Evolutionary conservation across 2,888 invertebrate species (phyloP).

Genomic region (Boloria selene): DNA sequence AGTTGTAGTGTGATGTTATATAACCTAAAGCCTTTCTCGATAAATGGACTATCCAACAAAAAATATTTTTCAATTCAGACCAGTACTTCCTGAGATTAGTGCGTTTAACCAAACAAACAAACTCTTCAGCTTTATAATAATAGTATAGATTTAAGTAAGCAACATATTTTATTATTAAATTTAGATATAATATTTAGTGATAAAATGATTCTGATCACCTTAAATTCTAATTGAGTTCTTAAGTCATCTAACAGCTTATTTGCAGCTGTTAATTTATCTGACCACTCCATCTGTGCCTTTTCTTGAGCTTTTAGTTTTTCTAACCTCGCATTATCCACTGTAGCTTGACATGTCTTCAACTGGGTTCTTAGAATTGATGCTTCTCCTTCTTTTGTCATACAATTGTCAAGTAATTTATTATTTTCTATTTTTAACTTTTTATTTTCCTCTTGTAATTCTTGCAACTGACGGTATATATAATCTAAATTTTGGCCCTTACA

Average conservation of each 20-base stretch:
- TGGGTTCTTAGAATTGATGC: slow-evolving; percentile 80
- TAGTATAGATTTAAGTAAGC: too few relatives aligned
- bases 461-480: slow-evolving; percentile 60
- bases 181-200: too few relatives aligned
- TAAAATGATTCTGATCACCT: slow-evolving; percentile 55
- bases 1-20: too few relatives aligned
- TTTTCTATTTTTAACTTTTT: slow-evolving; percentile 70
- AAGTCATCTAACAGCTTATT: slow-evolving; percentile 71
- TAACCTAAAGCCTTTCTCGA: too few relatives aligned
- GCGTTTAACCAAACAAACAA: too few relatives aligned
- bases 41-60: too few relatives aligned
- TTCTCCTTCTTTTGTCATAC: slow-evolving; percentile 82
- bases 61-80: too few relatives aligned
- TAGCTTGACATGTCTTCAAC: slow-evolving; percentile 70
- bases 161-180: not conserved
- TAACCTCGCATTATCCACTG: slow-evolving; percentile 69
- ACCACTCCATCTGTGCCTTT: slow-evolving; percentile 77
- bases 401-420: slow-evolving; percentile 72
- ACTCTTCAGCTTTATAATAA: too few relatives aligned
- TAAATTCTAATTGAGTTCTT: slow-evolving; percentile 81
- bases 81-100: too few relatives aligned
- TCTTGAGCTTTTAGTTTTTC: slow-evolving; percentile 73
- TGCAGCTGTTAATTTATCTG: slow-evolving; percentile 65
- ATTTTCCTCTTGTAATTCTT: slow-evolving; percentile 70
- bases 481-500: slow-evolving; percentile 60